These are phyloP conservation scores for Neostethus bicornis DNA, from an alignment of 2,797 vertebrate species.

Conservation along the genomic window DNA sequence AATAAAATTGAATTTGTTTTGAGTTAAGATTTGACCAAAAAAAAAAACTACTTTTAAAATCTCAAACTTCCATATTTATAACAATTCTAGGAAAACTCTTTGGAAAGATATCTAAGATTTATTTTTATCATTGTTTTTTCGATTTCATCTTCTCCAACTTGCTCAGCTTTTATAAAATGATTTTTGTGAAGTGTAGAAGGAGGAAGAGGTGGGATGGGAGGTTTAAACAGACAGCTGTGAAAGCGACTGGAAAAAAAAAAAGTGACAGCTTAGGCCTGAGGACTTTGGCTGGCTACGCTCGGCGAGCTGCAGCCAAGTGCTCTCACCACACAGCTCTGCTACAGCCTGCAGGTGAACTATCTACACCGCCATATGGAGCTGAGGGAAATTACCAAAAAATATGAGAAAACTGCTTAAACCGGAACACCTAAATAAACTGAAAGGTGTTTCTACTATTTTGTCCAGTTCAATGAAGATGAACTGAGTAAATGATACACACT, in stretches of 20 bases:
- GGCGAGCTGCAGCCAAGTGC: slow-evolving; percentile 71
- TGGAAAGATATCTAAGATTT: slow-evolving; percentile 17
- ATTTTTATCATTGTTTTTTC: slow-evolving; percentile 6
- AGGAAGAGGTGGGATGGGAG: too few relatives aligned
- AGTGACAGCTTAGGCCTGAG: slow-evolving; percentile 93
- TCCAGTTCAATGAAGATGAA: slow-evolving; percentile 8
- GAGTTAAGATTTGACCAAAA: too few relatives aligned
- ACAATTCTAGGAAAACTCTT: slow-evolving; percentile 19
- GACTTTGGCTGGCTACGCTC: slow-evolving; percentile 85
- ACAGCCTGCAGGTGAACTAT: slow-evolving; percentile 99
- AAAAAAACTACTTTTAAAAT: too few relatives aligned
- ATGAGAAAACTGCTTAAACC: slow-evolving; percentile 86
- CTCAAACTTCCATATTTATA: slow-evolving; percentile 42
- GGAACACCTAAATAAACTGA: slow-evolving; percentile 64
- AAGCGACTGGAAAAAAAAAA: slow-evolving; percentile 85
- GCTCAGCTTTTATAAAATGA: slow-evolving; percentile 48
- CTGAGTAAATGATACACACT: slow-evolving; percentile 79
- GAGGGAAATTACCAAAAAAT: slow-evolving; percentile 95
- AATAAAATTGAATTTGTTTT: too few relatives aligned
- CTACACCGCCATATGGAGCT: slow-evolving; percentile 98
- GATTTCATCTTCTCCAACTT: slow-evolving; percentile 35
- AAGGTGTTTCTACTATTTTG: slow-evolving; percentile 31
- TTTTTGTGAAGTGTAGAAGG: slow-evolving; percentile 55
- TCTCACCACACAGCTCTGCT: slow-evolving; percentile 81
- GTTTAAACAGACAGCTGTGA: slow-evolving; percentile 91